Evolutionary conservation across 2,797 vertebrate species (phyloP).

Genomic region (Pampus argenteus): DNA sequence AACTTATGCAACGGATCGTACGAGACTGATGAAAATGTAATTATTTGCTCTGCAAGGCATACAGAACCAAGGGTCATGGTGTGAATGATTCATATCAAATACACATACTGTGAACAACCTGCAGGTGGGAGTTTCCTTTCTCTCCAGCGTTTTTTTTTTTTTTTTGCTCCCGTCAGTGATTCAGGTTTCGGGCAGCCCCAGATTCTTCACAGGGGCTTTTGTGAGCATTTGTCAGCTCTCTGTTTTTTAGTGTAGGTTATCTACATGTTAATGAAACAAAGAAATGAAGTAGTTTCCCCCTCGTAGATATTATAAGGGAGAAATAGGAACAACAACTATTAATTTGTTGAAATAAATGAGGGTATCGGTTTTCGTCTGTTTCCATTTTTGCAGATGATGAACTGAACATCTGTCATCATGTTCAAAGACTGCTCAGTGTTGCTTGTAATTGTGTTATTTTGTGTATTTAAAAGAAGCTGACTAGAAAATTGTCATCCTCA

Average conservation of each 20-base stretch:
- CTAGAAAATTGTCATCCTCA: constrained; percentile 2
- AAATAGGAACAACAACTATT: background rate
- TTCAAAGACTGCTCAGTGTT: background rate
- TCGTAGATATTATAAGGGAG: background rate
- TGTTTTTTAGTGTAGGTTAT: background rate
- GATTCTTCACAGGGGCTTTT: background rate
- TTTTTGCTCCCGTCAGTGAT: no score
- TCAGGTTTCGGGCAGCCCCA: background rate
- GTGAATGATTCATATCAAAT: constrained; percentile 10
- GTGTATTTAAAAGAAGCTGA: background rate
- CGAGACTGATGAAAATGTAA: constrained; percentile 21
- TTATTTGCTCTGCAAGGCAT: background rate
- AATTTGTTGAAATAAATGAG: background rate
- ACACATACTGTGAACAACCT: background rate
- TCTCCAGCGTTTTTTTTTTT: no score
- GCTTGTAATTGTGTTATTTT: background rate
- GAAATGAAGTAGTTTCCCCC: background rate
- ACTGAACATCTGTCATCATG: no score
- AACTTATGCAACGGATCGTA: constrained; percentile 1
- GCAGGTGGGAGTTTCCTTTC: background rate
- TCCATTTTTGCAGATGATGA: background rate
- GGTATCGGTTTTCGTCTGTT: background rate
- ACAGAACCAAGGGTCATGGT: background rate
- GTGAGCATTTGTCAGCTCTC: background rate
- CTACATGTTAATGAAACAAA: background rate